Percentiles rank a stretch among this genome's conserved stretches.
Conservation (phyloP, 2,797 vertebrate species). For the Tamandua tetradactyla region DNA sequence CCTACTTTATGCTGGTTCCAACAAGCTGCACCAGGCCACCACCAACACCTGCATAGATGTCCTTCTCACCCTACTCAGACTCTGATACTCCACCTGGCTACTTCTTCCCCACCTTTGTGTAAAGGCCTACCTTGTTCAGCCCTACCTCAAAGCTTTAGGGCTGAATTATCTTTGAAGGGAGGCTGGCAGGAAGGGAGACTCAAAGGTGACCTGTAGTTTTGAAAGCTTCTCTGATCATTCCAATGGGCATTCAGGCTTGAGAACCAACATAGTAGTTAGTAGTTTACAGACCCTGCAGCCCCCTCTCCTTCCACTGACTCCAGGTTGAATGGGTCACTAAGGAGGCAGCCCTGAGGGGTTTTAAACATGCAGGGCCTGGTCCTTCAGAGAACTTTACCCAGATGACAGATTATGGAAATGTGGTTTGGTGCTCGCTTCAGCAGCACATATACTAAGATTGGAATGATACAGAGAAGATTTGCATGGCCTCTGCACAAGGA, state of each 20-base stretch:
- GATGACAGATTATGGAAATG: neutral
- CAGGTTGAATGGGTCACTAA: neutral
- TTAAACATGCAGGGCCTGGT: neutral
- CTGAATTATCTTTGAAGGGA: neutral
- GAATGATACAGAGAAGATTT: no score
- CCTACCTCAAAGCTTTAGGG: no score
- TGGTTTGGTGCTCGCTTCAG: no score
- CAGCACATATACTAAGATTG: no score
- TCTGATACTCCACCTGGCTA: neutral
- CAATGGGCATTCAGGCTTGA: neutral
- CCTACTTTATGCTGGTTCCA: neutral
- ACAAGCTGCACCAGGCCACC: neutral
- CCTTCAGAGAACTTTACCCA: neutral
- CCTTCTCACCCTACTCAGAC: neutral
- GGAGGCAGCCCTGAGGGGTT: neutral
- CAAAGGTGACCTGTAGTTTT: neutral
- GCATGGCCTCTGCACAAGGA: no score
- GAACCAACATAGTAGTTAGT: neutral
- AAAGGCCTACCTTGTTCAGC: neutral
- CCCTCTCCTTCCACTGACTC: neutral
- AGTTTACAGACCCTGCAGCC: neutral
- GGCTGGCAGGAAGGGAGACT: neutral
- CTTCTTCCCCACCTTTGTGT: neutral
- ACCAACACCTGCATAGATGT: neutral
- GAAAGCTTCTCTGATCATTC: neutral